These are phyloP conservation scores for Alaudala cheleensis DNA, from an alignment of 2,113 vertebrate species.

Conservation along the genomic window DNA sequence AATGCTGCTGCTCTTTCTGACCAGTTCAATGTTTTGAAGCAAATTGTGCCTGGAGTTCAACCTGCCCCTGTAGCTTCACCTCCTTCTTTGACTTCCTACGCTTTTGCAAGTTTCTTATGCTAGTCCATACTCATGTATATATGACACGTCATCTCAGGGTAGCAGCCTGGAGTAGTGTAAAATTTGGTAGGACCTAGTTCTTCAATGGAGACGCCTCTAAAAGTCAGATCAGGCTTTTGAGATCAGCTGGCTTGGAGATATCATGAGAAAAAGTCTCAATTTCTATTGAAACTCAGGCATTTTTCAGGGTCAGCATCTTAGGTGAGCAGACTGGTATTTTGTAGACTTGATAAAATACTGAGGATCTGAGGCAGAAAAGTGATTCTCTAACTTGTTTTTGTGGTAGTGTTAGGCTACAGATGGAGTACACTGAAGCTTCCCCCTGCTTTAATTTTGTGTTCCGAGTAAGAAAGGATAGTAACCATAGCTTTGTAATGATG, in stretches of 20 bases:
- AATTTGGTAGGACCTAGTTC: not conserved
- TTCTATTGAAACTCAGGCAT: not conserved
- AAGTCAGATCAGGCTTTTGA: not conserved
- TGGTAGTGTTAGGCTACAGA: not conserved
- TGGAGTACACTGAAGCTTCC: not conserved
- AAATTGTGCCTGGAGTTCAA: not conserved
- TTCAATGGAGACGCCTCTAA: not conserved
- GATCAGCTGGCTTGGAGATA: not conserved
- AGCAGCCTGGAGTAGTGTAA: not conserved
- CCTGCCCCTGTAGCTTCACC: not conserved
- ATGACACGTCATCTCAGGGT: not conserved
- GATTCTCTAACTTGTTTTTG: not conserved
- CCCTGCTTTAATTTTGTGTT: not conserved
- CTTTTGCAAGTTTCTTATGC: not conserved
- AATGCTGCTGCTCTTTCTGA: not conserved
- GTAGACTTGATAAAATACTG: slow-evolving; percentile 6
- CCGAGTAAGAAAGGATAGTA: not conserved
- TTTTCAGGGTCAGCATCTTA: not conserved
- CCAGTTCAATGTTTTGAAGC: not conserved
- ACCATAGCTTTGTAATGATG: not conserved
- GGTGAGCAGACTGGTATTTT: not conserved
- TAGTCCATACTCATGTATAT: not conserved
- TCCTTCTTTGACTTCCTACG: not conserved
- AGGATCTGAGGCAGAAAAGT: not conserved
- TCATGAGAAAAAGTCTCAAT: not conserved